Base-by-base conservation (phyloP, 2,113 vertebrate species). In the Crotophaga sulcirostris region DNA sequence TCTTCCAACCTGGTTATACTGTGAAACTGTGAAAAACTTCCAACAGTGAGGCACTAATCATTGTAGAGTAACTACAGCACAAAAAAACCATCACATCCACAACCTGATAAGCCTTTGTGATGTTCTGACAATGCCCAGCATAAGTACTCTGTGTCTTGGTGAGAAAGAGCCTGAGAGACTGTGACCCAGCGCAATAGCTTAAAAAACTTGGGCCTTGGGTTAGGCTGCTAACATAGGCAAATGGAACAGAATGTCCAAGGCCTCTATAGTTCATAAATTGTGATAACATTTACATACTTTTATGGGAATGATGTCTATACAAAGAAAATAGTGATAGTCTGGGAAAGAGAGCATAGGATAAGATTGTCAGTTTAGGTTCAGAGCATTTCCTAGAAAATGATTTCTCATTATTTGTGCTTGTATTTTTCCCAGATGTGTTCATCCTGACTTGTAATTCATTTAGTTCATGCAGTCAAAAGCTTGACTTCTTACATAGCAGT, bases 401-500 rank as follows among this genome's bases (percentile, higher is more conserved):
- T 54, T 77, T 67, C 6, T n/a, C 16, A 26, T 51, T 74, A 56
- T 54, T 91, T 87, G 13, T 82, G 7, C 33, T 38, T 87, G 28
- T 34, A 42, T 64, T 88, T 85, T 6, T 4, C 4, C 16, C 26
- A 51, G 3, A 11, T 28, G 1, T 52, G 24, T 55, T 63, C 26
- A 59, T 63, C 13, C 7, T 0, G 0, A 42, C 20, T n/a, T 63
- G 28, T 10, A 67, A 16, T 70, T 90, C 0, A 4, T 70, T 44
- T 69, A 84, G 19, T 23, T 67, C 11, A 36, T 36, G 15, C 5
- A 33, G 14, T 5, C 44, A 70, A 81, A 76, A 81, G 1, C 11
- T 42, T 60, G 4, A 34, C 21, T 70, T 86, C 29, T 19, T 24
- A 59, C 82, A 36, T 5, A 58, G 24, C 2, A 2, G 2, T 28